A percentile compares a stretch with the other conserved stretches of the same genome.
phyloP scores from a whole-genome alignment of 2,797 vertebrate genomes.

The Salmo trutta region DNA sequence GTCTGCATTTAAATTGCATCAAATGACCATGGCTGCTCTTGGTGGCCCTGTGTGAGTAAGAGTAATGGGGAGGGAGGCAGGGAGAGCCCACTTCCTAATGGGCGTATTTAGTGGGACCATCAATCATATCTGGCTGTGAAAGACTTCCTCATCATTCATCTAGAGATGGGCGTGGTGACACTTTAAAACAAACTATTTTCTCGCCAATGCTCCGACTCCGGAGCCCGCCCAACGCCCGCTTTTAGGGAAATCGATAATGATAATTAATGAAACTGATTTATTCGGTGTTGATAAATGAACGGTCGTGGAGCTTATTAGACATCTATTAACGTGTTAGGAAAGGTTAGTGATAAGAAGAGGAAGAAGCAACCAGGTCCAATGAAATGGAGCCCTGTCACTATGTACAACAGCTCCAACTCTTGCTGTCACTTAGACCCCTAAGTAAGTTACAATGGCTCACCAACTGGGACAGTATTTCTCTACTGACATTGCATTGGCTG shows the following conservation, averaged over 20 bases:
- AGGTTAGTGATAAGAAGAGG: background rate
- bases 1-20: slow-evolving; percentile 63
- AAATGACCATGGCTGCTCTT: slow-evolving; percentile 56
- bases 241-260: slow-evolving; percentile 53
- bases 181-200: slow-evolving; percentile 27
- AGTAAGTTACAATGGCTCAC: background rate
- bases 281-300: background rate
- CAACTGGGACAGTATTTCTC: background rate
- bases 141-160: slow-evolving; percentile 23
- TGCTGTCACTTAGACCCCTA: background rate
- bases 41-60: slow-evolving; percentile 63
- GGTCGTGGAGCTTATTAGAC: background rate
- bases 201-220: background rate
- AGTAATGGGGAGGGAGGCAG: slow-evolving; percentile 64
- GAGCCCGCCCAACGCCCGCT: slow-evolving; percentile 12
- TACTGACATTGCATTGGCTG: background rate
- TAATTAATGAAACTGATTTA: background rate
- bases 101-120: slow-evolving; percentile 70
- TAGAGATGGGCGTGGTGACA: slow-evolving; percentile 49
- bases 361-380: no score
- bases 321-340: background rate
- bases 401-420: background rate
- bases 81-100: slow-evolving; percentile 69
- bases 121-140: slow-evolving; percentile 63
- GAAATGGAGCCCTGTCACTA: background rate